phyloP scores from a whole-genome alignment of 2,888 invertebrate species.

The Sesamia inferens region DNA sequence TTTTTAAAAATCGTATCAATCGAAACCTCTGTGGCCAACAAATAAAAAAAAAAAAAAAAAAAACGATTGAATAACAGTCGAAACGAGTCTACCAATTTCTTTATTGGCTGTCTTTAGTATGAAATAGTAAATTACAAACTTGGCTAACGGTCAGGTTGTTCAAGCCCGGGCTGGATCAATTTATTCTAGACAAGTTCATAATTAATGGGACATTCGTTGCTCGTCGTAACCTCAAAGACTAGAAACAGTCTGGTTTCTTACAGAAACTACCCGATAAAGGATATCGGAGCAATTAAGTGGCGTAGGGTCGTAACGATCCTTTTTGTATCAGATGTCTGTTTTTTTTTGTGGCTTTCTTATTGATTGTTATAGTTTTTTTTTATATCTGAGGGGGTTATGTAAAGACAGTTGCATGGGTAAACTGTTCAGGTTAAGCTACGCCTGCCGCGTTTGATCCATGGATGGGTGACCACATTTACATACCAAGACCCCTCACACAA shows the following conservation, averaged over 20 bases:
- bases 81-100: conserved; percentile 4
- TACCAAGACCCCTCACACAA: no score
- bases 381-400: neutral
- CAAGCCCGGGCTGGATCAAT: conserved; percentile 30
- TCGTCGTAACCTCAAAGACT: conserved; percentile 29
- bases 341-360: neutral
- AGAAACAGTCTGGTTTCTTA: conserved; percentile 13
- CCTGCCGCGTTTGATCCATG: no score
- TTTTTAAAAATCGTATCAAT: neutral
- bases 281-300: conserved; percentile 9
- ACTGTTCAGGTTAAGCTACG: neutral
- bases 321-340: conserved; percentile 9
- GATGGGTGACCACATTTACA: no score
- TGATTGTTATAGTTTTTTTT: no score
- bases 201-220: conserved; percentile 32
- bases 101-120: conserved; percentile 29
- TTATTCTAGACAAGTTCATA: conserved; percentile 51
- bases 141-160: conserved; percentile 23
- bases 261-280: conserved; percentile 23
- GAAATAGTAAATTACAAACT: conserved; percentile 53
- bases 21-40: neutral
- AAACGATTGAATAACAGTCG: neutral
- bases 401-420: neutral
- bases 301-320: conserved; percentile 25
- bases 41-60: neutral